Evolutionary conservation across 2,113 vertebrate species (phyloP), one percentile per base, ranked within the genome.

Genomic region (Micronisus gabar): DNA sequence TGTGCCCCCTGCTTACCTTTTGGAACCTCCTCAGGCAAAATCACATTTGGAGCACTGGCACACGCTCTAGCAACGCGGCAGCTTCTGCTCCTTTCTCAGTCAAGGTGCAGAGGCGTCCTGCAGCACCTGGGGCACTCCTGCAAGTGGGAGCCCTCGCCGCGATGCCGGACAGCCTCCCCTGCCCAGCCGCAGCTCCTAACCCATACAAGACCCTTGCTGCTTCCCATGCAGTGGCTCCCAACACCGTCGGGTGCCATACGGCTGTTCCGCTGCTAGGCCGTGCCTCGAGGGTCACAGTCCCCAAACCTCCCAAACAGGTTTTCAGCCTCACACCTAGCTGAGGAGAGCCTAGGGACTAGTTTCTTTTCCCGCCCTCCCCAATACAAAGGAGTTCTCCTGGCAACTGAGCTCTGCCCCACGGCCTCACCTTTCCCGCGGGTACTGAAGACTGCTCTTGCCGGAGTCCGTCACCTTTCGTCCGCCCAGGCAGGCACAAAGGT

Each of bases 41-140:
- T 22, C 15, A 14, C 4, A 0, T 19, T 43, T 6, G 19, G 40
- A 79, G 20, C 9, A 3, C 15, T 3, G 4, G 30, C 41, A 43
- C 66, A 27, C 2, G 0, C 61, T 38, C 25, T 10, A 29, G 25
- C 55, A 68, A 67, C 22, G 9, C 7, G n/a, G 65, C 23, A 12
- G 59, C 40, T 65, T 23, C 62, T 85, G 38, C 41, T 48, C 14
- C 13, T n/a, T 23, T 22, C 83, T 62, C 65, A 38, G 40, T 18
- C 30, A 30, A 22, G 26, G 55, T 7, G 29, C 68, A 66, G 48
- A 29, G n/a, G 17, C 30, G 16, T 2, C 8, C 59, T 43, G 27
- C 67, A n/a, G 71, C 23, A n/a, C 15, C 30, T 2, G 3, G 11
- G 36, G 27, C 36, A 12, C 17, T 56, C 48, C 41, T 15, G 30